Evolutionary conservation across 2,113 vertebrate species (phyloP), one percentile per base, ranked within the genome.

Genomic region (Vanacampus margaritifer): DNA sequence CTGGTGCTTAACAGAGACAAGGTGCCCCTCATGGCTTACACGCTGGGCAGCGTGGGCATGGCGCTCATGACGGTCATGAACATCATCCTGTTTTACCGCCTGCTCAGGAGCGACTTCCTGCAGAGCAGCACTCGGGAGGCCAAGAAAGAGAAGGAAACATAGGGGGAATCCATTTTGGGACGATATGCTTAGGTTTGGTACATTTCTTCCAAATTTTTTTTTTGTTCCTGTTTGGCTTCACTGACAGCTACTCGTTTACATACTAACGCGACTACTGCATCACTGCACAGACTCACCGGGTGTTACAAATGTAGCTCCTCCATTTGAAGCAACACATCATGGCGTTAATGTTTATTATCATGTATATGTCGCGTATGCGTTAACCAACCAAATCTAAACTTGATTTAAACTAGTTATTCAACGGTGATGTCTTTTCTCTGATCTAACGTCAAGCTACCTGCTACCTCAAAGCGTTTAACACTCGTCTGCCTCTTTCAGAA

Each of bases 21-120:
- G 0, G 73, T 97, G 56, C 93, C 95, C 2, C 76, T 90, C 0
- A 60, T 90, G 17, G 79, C 90, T n/a, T 93, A 95, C 26, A 87
- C 93, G 0, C 84, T 98, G 36, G 92, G 95, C 85, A 94, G 91
- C 0, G 89, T 87, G 69, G 94, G 95, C 14, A 86, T 98, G 91
- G 92, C 93, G 81, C 90, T 93, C 79, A 94, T 98, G 93, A 94
- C 91, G 0, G 74, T 77, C 76, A 94, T 95, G 92, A 98, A 96
- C 63, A 85, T 95, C 6, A 73, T 91, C 46, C 89, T 94, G 19
- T 94, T 95, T 36, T 89, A 87, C 68, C 92, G 92, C 2, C 89
- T 98, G 65, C 90, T 97, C 61, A 86, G 92, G 19, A 94, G 82
- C 1, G 94, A 98, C 86, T 93, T 95, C 75, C 87, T 95, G 63